Percentiles rank a stretch among this genome's conserved stretches.
Conservation (phyloP, 2,797 vertebrate species). For the Cottoperca gobio region DNA sequence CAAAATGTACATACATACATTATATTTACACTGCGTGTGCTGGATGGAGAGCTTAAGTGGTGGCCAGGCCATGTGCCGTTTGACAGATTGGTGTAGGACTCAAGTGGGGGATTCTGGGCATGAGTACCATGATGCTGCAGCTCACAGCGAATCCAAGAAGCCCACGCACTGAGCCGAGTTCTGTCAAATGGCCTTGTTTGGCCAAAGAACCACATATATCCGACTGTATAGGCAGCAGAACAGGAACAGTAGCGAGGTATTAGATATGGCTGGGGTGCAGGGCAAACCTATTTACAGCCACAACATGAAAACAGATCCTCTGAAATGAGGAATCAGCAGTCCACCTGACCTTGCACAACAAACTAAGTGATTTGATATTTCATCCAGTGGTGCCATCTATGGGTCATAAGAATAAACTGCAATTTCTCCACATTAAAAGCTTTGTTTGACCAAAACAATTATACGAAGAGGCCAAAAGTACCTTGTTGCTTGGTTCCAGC, state of each 20-base stretch:
- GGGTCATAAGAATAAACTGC: constrained; percentile 51
- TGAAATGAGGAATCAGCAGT: constrained; percentile 78
- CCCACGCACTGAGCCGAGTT: constrained; percentile 64
- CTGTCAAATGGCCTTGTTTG: constrained; percentile 48
- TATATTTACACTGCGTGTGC: constrained; percentile 33
- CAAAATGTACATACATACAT: constrained; percentile 37
- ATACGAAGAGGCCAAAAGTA: constrained; percentile 58
- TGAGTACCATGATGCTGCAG: constrained; percentile 46
- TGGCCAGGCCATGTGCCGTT: constrained; percentile 57
- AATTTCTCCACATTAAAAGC: neutral
- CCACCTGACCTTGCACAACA: constrained; percentile 43
- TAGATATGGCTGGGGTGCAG: constrained; percentile 63
- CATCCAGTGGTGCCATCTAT: constrained; percentile 72
- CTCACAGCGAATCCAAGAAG: constrained; percentile 65
- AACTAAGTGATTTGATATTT: constrained; percentile 20
- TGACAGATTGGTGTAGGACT: constrained; percentile 79
- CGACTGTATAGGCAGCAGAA: constrained; percentile 56
- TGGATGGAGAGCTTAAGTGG: constrained; percentile 36
- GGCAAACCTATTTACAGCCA: constrained; percentile 80
- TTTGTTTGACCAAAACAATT: neutral
- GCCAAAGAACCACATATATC: constrained; percentile 59
- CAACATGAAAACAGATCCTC: constrained; percentile 79
- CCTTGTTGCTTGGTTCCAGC: constrained; percentile 97
- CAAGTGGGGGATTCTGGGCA: constrained; percentile 68
- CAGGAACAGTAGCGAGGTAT: constrained; percentile 53